These are phyloP conservation scores for Leucoma salicis DNA, from an alignment of 2,888 invertebrate species.

Conservation along the genomic window DNA sequence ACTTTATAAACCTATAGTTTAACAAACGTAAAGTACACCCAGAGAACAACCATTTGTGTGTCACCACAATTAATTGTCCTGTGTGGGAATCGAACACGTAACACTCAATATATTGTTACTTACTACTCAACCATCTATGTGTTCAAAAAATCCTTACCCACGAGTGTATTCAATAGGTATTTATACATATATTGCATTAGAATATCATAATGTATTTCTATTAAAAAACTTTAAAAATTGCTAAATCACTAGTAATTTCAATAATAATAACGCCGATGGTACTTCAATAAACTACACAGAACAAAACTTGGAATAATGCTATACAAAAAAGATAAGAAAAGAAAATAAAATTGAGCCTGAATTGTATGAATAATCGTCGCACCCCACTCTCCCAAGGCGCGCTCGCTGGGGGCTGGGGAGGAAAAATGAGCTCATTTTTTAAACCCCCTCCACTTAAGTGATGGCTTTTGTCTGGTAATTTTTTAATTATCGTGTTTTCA, in stretches of 20 bases:
- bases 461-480: constrained; percentile 24
- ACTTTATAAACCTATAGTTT: too few relatives aligned
- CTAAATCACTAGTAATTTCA: neutral
- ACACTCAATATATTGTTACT: too few relatives aligned
- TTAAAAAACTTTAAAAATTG: too few relatives aligned
- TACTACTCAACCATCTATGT: too few relatives aligned
- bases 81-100: too few relatives aligned
- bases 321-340: neutral
- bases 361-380: constrained; percentile 6
- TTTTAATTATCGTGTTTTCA: constrained; percentile 28
- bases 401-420: constrained; percentile 21
- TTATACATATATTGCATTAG: too few relatives aligned
- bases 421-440: constrained; percentile 27
- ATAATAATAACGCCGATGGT: constrained; percentile 1
- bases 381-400: constrained; percentile 12
- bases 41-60: too few relatives aligned
- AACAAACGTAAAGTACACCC: too few relatives aligned
- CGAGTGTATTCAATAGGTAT: too few relatives aligned
- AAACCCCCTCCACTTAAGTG: constrained; percentile 24
- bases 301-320: constrained; percentile 6
- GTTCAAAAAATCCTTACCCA: too few relatives aligned
- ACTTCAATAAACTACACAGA: constrained; percentile 10
- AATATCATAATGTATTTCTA: too few relatives aligned
- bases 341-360: neutral
- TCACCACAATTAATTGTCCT: too few relatives aligned